Percentiles rank a stretch among this genome's conserved stretches.
phyloP scores from a whole-genome alignment of 2,888 invertebrate genomes.

The Zelleria hepariella region DNA sequence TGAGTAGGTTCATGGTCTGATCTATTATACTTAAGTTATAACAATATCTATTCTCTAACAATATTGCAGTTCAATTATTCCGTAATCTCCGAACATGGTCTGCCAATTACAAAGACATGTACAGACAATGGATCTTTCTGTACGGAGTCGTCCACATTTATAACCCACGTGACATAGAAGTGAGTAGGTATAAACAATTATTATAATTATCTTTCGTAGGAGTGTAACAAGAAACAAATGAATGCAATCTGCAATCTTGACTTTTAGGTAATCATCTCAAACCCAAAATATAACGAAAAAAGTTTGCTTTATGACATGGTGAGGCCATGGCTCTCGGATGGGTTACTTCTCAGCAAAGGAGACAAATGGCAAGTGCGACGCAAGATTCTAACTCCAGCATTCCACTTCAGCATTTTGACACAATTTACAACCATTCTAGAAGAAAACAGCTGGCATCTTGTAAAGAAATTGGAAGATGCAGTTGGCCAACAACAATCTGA shows the following conservation, averaged over 20 bases:
- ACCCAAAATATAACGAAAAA: constrained; percentile 48
- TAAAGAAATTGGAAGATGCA: constrained; percentile 27
- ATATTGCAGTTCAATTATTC: constrained; percentile 5
- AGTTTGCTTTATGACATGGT: constrained; percentile 37
- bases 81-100: constrained; percentile 4
- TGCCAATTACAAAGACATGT: constrained; percentile 2
- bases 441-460: constrained; percentile 45
- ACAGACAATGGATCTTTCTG: constrained; percentile 10
- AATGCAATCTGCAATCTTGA: background rate
- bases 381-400: constrained; percentile 75
- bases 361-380: constrained; percentile 74
- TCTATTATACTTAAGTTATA: background rate
- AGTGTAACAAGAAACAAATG: too few species aligned
- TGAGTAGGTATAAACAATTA: constrained; percentile 8
- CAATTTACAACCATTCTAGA: constrained; percentile 40
- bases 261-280: constrained; percentile 45
- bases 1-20: background rate
- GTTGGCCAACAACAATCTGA: constrained; percentile 29
- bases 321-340: constrained; percentile 44
- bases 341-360: constrained; percentile 45
- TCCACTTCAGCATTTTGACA: constrained; percentile 75
- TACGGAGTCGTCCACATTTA: constrained; percentile 11
- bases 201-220: too few species aligned
- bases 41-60: background rate
- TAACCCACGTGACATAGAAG: constrained; percentile 14